phyloP scores from a whole-genome alignment of 2,888 invertebrate genomes.

The Mythimna ferrago region DNA sequence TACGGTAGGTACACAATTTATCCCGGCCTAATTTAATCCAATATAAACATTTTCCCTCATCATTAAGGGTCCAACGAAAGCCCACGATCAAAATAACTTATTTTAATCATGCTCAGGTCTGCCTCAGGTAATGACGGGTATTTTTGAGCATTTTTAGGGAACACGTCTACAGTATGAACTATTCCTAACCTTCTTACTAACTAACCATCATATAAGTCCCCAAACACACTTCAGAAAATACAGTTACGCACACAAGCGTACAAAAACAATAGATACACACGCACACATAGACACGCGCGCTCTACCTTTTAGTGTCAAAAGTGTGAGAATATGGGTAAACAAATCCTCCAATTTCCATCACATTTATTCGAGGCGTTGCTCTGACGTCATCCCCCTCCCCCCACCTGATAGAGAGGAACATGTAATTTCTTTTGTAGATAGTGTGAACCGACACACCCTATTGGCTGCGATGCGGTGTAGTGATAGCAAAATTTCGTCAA shows the following conservation, averaged over 20 bases:
- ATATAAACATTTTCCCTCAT: constrained; percentile 10
- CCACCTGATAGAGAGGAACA: constrained; percentile 79
- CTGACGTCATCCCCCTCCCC: constrained; percentile 79
- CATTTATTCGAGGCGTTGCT: constrained; percentile 87
- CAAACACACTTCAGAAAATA: constrained; percentile 61
- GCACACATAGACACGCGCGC: constrained; percentile 67
- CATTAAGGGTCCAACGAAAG: background rate
- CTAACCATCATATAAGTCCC: constrained; percentile 60
- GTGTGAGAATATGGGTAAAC: constrained; percentile 91
- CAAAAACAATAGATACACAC: constrained; percentile 74
- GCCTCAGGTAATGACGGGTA: background rate
- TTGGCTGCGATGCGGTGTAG: constrained; percentile 78
- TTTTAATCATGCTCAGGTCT: constrained; percentile 1
- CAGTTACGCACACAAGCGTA: constrained; percentile 65
- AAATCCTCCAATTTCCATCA: constrained; percentile 91
- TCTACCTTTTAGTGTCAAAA: constrained; percentile 90
- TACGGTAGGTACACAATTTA: background rate
- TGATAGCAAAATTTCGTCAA: constrained; percentile 83
- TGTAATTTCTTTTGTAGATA: constrained; percentile 89
- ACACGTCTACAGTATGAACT: constrained; percentile 3
- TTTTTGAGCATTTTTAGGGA: background rate
- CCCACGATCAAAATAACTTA: background rate
- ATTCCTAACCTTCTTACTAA: constrained; percentile 52
- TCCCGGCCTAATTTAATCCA: background rate
- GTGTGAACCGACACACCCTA: constrained; percentile 86